Percentiles rank a stretch among this genome's conserved stretches.
phyloP scores from a whole-genome alignment of 2,797 vertebrate genomes.

The Adelosebastes latens region DNA sequence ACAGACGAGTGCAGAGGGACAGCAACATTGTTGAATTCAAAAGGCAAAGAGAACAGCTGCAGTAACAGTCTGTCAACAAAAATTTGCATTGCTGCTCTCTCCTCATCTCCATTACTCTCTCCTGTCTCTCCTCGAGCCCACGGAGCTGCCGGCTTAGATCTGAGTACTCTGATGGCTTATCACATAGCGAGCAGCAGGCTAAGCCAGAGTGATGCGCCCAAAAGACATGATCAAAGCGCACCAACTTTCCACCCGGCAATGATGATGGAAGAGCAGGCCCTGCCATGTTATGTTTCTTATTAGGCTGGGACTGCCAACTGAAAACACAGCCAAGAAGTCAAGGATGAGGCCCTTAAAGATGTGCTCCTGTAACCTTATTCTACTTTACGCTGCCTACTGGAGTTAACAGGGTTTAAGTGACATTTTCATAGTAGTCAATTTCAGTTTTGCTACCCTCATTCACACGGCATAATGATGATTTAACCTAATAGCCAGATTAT shows the following conservation, averaged over 20 bases:
- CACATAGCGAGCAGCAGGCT: conserved; percentile 74
- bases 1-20: conserved; percentile 50
- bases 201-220: conserved; percentile 77
- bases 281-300: conserved; percentile 79
- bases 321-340: conserved; percentile 64
- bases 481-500: conserved; percentile 21
- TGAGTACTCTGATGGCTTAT: conserved; percentile 79
- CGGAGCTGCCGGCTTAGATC: conserved; percentile 76
- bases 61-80: conserved; percentile 81
- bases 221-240: conserved; percentile 84
- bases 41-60: conserved; percentile 67
- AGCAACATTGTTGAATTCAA: conserved; percentile 72
- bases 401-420: conserved; percentile 37
- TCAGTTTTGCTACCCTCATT: conserved; percentile 29
- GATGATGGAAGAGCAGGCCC: conserved; percentile 76
- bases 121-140: conserved; percentile 67
- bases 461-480: neutral
- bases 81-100: conserved; percentile 77
- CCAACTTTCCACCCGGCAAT: conserved; percentile 73
- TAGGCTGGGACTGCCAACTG: conserved; percentile 68
- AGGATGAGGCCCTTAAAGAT: conserved; percentile 64
- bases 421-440: conserved; percentile 47
- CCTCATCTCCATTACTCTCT: conserved; percentile 66
- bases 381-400: conserved; percentile 30
- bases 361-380: conserved; percentile 47